A percentile compares a stretch with the other conserved stretches of the same genome.
Conservation (phyloP, 2,113 vertebrate species). For the Choloepus hoffmanni region DNA sequence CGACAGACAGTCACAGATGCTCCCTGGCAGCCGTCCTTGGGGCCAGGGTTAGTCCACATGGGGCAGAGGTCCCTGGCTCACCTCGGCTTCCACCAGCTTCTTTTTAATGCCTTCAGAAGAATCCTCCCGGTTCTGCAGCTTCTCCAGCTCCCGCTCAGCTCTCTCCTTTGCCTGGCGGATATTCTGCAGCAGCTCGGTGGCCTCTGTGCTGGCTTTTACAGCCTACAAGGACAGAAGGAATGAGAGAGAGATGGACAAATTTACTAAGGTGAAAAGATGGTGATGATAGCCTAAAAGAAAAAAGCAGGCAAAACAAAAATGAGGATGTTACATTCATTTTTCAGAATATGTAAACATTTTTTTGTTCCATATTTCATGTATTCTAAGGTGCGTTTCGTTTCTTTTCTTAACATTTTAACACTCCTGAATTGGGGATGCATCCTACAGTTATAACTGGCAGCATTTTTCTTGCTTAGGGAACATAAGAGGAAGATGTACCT, state of each 20-base stretch:
- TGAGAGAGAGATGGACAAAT: neutral
- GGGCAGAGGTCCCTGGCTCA: constrained; percentile 77
- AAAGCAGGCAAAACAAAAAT: neutral
- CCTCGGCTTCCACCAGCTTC: constrained; percentile 96
- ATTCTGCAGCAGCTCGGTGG: constrained; percentile 96
- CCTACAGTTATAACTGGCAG: neutral
- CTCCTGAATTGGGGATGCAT: neutral
- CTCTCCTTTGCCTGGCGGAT: constrained; percentile 96
- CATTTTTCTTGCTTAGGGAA: neutral
- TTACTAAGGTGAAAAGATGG: neutral
- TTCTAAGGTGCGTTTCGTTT: neutral
- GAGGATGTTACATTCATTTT: neutral
- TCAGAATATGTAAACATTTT: neutral
- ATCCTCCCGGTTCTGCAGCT: constrained; percentile 95
- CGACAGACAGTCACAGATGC: neutral
- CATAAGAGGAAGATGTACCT: neutral
- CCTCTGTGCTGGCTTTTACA: constrained; percentile 94
- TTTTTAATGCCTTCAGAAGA: constrained; percentile 96
- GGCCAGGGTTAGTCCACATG: neutral
- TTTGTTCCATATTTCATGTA: neutral
- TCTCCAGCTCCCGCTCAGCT: constrained; percentile 95
- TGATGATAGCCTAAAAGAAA: neutral
- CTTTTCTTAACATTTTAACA: neutral
- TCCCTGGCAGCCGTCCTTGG: neutral
- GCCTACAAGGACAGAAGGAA: constrained; percentile 86